Conservation (phyloP, 1,140 invertebrate species). For the Apis cerana region DNA sequence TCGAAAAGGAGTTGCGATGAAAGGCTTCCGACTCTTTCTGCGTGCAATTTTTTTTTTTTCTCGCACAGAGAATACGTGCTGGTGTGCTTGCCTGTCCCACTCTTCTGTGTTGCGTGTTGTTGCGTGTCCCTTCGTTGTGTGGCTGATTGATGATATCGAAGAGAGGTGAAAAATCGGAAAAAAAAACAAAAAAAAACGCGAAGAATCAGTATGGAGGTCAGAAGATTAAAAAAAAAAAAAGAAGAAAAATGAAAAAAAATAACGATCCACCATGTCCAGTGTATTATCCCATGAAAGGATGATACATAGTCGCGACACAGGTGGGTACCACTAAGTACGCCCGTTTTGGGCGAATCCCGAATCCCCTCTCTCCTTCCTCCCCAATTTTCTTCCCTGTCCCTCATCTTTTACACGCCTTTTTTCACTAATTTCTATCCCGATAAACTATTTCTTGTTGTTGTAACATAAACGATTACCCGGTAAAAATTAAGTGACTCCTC, state of each 20-base stretch:
- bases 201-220: slow-evolving; percentile 52
- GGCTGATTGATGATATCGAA: not conserved
- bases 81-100: not conserved
- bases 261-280: slow-evolving; percentile 63
- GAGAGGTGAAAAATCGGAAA: not conserved
- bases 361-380: not conserved
- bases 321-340: slow-evolving; percentile 74
- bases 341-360: slow-evolving; percentile 75
- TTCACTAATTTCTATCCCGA: not conserved
- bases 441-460: slow-evolving; percentile 2
- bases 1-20: slow-evolving; percentile 18
- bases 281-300: slow-evolving; percentile 60
- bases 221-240: slow-evolving; percentile 45
- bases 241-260: slow-evolving; percentile 14
- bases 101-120: not conserved
- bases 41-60: not conserved
- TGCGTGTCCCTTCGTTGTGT: not conserved
- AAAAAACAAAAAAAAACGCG: not conserved
- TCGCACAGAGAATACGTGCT: too few species aligned
- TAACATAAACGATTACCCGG: slow-evolving; percentile 32
- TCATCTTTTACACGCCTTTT: not conserved
- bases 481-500: slow-evolving; percentile 15
- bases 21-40: slow-evolving; percentile 58
- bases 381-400: slow-evolving; percentile 54
- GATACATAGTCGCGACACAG: slow-evolving; percentile 46